Evolutionary conservation across 2,888 invertebrate species (phyloP).

Genomic region (Platypus cylindrus): DNA sequence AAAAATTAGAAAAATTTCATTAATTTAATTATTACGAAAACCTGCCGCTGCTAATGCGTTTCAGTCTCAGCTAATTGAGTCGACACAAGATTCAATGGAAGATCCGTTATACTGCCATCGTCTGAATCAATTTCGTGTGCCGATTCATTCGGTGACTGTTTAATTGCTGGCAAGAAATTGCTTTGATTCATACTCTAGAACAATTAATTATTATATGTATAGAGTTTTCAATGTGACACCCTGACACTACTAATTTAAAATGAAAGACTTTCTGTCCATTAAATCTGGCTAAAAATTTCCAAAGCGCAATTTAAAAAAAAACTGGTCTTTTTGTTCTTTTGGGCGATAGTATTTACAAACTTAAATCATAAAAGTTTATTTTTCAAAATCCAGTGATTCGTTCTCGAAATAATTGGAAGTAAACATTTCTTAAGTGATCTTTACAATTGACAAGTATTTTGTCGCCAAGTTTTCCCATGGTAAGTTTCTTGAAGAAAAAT

Average conservation of each 20-base stretch:
- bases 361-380: too few relatives aligned
- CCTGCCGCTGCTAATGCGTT: slow-evolving; percentile 24
- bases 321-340: too few relatives aligned
- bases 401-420: too few relatives aligned
- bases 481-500: too few relatives aligned
- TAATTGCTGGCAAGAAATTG: slow-evolving; percentile 30
- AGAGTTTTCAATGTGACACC: background rate
- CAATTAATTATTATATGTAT: slow-evolving; percentile 2
- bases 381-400: too few relatives aligned
- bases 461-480: too few relatives aligned
- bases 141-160: slow-evolving; percentile 27
- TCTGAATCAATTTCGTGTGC: slow-evolving; percentile 30
- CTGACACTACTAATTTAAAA: background rate
- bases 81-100: slow-evolving; percentile 57
- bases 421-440: too few relatives aligned
- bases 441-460: too few relatives aligned
- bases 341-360: too few relatives aligned
- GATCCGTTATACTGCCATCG: slow-evolving; percentile 44
- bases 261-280: background rate
- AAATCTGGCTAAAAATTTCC: background rate
- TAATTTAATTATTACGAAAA: background rate
- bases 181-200: slow-evolving; percentile 31
- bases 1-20: too few relatives aligned
- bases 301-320: background rate
- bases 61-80: slow-evolving; percentile 52